A percentile compares a stretch with the other conserved stretches of the same genome.
Conservation (phyloP, 2,797 vertebrate species). For the Sarcoramphus papa region DNA sequence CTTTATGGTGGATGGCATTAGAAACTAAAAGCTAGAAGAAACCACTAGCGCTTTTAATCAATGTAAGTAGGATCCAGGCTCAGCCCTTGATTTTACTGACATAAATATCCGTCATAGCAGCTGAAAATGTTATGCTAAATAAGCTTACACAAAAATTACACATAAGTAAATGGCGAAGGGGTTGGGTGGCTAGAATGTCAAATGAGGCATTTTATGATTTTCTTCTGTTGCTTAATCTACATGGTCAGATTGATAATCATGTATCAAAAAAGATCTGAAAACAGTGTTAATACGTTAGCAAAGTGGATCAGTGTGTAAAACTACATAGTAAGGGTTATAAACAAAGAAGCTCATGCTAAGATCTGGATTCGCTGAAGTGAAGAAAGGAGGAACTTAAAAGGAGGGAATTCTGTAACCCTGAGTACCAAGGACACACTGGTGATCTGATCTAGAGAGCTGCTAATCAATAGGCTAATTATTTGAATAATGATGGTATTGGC, state of each 20-base stretch:
- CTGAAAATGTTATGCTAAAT: neutral
- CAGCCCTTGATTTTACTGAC: neutral
- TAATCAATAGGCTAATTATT: neutral
- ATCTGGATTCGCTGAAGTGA: neutral
- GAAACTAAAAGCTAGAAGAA: neutral
- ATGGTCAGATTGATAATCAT: neutral
- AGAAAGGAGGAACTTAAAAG: neutral
- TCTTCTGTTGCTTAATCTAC: neutral
- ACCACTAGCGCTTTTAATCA: fast-evolving
- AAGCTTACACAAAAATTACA: neutral
- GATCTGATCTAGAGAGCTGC: neutral
- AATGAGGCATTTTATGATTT: neutral
- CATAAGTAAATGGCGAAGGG: neutral
- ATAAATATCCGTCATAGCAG: neutral
- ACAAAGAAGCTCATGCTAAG: neutral
- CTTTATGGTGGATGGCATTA: neutral
- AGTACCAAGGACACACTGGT: neutral
- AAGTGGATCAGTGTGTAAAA: neutral
- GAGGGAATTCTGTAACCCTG: neutral
- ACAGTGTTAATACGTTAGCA: neutral
- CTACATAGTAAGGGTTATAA: neutral
- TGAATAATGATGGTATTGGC: neutral
- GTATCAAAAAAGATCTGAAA: neutral
- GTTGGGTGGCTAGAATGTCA: neutral
- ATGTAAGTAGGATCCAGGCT: neutral